Evolutionary conservation across 2,113 vertebrate species (phyloP).

Genomic region (Colossoma macropomum): DNA sequence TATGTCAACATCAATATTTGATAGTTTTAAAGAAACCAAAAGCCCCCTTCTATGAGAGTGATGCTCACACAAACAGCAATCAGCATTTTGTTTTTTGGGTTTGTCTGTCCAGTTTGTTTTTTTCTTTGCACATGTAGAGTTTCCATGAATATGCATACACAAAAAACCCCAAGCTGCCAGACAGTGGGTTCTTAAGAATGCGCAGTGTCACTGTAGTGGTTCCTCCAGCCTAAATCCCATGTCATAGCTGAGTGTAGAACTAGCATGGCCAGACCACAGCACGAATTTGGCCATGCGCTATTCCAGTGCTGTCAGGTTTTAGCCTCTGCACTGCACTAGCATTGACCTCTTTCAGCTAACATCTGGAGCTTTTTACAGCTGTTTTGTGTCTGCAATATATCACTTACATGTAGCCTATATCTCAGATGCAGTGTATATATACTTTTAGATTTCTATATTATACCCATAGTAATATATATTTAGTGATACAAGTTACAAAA

Average conservation of each 20-base stretch:
- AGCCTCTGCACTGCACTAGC: slow-evolving; percentile 17
- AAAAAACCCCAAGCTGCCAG: slow-evolving; percentile 38
- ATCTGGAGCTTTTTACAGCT: slow-evolving; percentile 31
- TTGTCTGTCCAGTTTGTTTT: slow-evolving; percentile 15
- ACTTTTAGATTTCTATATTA: no score
- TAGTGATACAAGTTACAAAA: no score
- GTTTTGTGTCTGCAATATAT: slow-evolving; percentile 2
- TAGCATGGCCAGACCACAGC: slow-evolving; percentile 49
- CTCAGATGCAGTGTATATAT: no score
- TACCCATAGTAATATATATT: no score
- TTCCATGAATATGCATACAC: slow-evolving; percentile 45
- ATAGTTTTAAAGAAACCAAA: background rate
- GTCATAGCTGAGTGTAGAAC: slow-evolving; percentile 21
- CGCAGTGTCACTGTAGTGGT: slow-evolving; percentile 53
- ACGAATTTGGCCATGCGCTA: slow-evolving; percentile 16
- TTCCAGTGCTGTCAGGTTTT: slow-evolving; percentile 29
- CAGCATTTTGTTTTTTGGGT: slow-evolving; percentile 32
- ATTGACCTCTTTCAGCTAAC: slow-evolving; percentile 43
- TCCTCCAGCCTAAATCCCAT: slow-evolving; percentile 42
- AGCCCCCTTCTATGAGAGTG: background rate
- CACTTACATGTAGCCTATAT: background rate
- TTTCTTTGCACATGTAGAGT: slow-evolving; percentile 31
- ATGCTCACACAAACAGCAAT: slow-evolving; percentile 29
- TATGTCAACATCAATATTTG: background rate
- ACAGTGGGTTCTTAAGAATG: slow-evolving; percentile 51